Evolutionary conservation across 2,113 vertebrate species (phyloP).

Genomic region (Ictalurus furcatus): DNA sequence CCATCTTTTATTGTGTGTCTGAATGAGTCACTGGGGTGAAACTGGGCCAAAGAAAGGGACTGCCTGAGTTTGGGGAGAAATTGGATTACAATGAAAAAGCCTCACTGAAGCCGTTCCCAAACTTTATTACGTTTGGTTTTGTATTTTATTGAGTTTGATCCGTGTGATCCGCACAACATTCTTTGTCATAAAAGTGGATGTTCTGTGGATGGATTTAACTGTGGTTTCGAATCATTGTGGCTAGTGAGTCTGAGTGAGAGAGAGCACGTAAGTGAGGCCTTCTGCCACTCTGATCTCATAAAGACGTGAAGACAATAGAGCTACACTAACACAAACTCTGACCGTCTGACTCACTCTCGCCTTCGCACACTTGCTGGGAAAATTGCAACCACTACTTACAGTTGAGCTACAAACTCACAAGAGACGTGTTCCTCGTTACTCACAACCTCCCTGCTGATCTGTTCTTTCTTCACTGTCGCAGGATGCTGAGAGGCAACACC

Average conservation of each 20-base stretch:
- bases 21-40: conserved; percentile 4
- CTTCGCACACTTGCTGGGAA: neutral
- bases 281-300: neutral
- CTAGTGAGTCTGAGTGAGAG: neutral
- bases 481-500: conserved; percentile 92
- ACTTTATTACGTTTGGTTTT: conserved; percentile 7
- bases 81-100: neutral
- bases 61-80: neutral
- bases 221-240: neutral
- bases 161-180: neutral
- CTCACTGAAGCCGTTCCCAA: neutral
- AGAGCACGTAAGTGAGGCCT: neutral
- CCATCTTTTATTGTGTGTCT: neutral
- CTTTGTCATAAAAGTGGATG: conserved; percentile 20
- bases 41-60: neutral
- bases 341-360: conserved; percentile 12
- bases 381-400: neutral
- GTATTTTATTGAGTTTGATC: neutral
- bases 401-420: neutral
- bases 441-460: neutral
- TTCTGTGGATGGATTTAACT: neutral
- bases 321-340: neutral
- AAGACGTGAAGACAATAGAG: conserved; percentile 18
- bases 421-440: conserved; percentile 25
- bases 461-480: conserved; percentile 54